phyloP scores from a whole-genome alignment of 2,113 vertebrate species.

The Corapipo altera region DNA sequence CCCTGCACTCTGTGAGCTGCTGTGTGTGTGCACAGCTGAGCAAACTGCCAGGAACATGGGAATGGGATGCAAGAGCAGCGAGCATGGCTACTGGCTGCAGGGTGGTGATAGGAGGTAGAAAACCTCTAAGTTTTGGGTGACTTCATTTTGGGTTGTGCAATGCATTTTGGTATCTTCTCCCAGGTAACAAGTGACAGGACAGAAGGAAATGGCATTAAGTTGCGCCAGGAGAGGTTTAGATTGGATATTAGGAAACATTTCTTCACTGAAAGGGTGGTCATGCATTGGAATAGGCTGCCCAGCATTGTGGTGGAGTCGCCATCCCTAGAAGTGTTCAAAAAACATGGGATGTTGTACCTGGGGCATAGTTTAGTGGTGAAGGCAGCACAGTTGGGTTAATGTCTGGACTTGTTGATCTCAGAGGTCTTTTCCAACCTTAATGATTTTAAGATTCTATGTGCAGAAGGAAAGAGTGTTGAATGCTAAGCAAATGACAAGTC shows the following conservation, averaged over 20 bases:
- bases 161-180: background rate
- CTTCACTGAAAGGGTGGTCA: background rate
- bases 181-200: background rate
- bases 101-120: background rate
- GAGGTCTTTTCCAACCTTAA: background rate
- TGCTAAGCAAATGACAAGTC: background rate
- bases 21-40: background rate
- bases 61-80: rapidly evolving
- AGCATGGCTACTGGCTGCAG: background rate
- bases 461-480: background rate
- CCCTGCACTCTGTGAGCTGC: background rate
- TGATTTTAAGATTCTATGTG: background rate
- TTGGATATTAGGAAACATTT: background rate
- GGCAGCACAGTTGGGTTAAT: background rate
- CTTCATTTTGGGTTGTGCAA: background rate
- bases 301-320: background rate
- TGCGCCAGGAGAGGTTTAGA: background rate
- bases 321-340: background rate
- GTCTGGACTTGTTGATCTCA: background rate
- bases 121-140: background rate
- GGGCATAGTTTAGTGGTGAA: background rate
- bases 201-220: background rate
- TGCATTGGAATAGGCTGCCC: background rate
- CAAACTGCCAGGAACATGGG: background rate
- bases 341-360: background rate